Base-by-base conservation (phyloP, 1,140 invertebrate species). In the Eurytemora carolleeae region DNA sequence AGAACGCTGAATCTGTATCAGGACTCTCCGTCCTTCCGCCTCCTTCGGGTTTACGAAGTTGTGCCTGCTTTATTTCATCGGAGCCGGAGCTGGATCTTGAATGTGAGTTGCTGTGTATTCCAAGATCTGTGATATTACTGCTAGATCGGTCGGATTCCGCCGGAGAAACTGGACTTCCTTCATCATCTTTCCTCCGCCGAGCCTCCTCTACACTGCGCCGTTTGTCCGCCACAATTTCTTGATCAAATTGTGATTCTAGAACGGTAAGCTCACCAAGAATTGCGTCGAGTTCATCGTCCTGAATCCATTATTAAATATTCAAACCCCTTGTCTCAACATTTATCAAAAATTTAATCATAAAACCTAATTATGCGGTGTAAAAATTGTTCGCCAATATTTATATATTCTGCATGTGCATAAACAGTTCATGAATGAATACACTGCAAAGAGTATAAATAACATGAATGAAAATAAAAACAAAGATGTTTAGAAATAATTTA, bases 1-100 rank as follows among this genome's bases (percentile, higher is more conserved):
- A 93, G 73, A 95, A 97, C 2, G 91, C 93, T 19, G 91, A 96
- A 75, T 97, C 93, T 74, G 93, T 94, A 73, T 96, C 92, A 0
- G 89, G 89, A 64, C 87, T 90, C 66, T 91, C 87, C 1, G 89
- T 90, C 62, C 88, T 44, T 7, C 31, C 31, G 7, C 31, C 31
- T 12, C 31, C 31, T 7, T n/a, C 31, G 7, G 7, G 31, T 44
- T n/a, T 44, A n/a, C 7, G 7, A 7, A 44, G 31, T n/a, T 44
- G 31, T 12, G 7, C 31, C 31, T 44, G 31, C n/a, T 44, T 44
- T n/a, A 44, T 44, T n/a, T 44, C 31, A 44, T 44, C 31, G 7
- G 31, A 44, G 7, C 31, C 31, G n/a, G 31, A 44, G n/a, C 31
- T 44, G 7, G 31, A 44, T 44, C 31, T 44, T n/a, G 31, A 44